Evolutionary conservation across 2,113 vertebrate species (phyloP).

Genomic region (Athene noctua): DNA sequence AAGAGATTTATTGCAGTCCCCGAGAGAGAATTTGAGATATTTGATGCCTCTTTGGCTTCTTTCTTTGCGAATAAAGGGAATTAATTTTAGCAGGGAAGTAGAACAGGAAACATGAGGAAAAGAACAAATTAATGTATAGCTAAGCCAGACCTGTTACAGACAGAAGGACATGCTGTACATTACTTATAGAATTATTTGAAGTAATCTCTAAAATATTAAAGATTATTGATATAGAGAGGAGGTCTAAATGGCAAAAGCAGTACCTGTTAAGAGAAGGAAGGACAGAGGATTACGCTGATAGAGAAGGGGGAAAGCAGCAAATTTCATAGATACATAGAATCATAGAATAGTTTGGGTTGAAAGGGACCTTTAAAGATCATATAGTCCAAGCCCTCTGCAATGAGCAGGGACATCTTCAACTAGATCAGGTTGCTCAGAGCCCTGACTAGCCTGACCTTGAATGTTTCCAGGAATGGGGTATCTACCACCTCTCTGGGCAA

Average conservation of each 20-base stretch:
- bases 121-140: background rate
- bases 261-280: background rate
- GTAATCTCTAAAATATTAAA: background rate
- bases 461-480: background rate
- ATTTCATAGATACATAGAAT: background rate
- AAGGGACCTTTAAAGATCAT: background rate
- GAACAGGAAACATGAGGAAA: background rate
- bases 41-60: background rate
- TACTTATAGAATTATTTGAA: background rate
- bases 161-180: background rate
- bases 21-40: background rate
- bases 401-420: background rate
- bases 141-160: background rate
- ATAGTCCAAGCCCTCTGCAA: background rate
- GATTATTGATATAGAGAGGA: background rate
- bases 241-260: background rate
- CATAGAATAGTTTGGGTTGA: background rate
- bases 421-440: background rate
- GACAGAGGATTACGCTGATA: background rate
- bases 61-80: background rate
- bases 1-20: background rate
- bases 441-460: background rate
- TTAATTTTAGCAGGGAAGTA: slow-evolving; percentile 6
- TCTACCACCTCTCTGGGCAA: background rate
- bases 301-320: background rate